phyloP scores from a whole-genome alignment of 1,140 invertebrate species.

The Panagrolaimus sp. region DNA sequence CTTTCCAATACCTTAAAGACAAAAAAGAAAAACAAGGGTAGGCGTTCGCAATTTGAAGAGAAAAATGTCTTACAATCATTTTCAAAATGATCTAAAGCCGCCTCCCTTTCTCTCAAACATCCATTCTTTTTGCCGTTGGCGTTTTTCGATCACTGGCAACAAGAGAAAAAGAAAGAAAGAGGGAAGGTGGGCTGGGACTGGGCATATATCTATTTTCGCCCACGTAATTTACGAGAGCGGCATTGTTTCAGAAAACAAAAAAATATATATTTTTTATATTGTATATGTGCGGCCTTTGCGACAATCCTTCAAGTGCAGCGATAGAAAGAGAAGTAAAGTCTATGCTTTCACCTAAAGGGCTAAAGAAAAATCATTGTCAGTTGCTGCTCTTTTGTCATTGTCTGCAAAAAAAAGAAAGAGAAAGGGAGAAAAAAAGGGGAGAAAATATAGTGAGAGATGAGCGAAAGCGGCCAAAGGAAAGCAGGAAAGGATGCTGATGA shows the following conservation, averaged over 20 bases:
- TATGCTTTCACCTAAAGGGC: conserved; percentile 1
- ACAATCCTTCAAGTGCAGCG: conserved; percentile 17
- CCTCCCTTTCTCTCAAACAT: too few relatives aligned
- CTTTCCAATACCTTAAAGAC: too few relatives aligned
- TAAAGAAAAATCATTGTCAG: conserved; percentile 9
- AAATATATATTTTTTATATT: conserved; percentile 5
- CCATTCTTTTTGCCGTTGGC: too few relatives aligned
- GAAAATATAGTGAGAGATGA: background rate
- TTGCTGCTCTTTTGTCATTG: conserved; percentile 1
- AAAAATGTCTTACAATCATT: too few relatives aligned
- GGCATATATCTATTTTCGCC: background rate
- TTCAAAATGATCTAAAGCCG: too few relatives aligned
- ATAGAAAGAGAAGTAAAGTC: background rate
- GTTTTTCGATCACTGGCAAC: too few relatives aligned
- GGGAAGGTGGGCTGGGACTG: background rate
- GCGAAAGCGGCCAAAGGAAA: background rate
- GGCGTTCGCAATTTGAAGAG: too few relatives aligned
- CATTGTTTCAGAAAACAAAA: conserved; percentile 14
- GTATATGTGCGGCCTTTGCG: conserved; percentile 13
- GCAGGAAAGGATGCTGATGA: background rate
- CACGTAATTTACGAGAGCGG: conserved; percentile 15
- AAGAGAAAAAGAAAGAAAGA: too few relatives aligned
- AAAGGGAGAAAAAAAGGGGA: background rate
- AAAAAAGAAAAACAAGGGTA: too few relatives aligned
- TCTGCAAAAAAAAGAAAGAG: background rate